Percentiles rank a stretch among this genome's conserved stretches.
These are phyloP conservation scores for Euclidia mi DNA, from an alignment of 2,888 invertebrate genomes.

Conservation along the genomic window DNA sequence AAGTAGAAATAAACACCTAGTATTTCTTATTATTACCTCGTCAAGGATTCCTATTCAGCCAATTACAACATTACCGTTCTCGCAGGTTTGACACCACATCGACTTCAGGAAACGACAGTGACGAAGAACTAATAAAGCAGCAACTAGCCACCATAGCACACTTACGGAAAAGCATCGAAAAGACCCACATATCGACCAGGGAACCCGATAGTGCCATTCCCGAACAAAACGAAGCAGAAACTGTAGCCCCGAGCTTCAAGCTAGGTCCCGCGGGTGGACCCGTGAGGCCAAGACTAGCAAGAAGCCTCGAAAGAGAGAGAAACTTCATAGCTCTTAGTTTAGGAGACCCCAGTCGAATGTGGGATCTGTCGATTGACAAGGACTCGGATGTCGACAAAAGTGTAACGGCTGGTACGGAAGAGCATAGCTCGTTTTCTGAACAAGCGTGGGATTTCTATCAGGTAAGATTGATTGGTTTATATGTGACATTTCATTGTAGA, in stretches of 20 bases:
- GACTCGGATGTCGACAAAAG: constrained; percentile 90
- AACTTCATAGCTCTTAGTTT: constrained; percentile 81
- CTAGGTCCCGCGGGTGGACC: constrained; percentile 89
- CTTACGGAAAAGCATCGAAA: constrained; percentile 83
- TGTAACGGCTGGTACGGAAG: constrained; percentile 92
- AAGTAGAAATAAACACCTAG: no score
- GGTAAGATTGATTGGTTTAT: no score
- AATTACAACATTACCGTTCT: background rate
- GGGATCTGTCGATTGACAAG: constrained; percentile 83
- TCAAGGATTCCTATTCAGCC: no score
- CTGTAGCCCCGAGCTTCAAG: constrained; percentile 91
- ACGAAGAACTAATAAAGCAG: constrained; percentile 87
- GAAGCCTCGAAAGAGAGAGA: constrained; percentile 78
- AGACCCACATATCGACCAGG: constrained; percentile 81
- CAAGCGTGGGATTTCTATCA: constrained; percentile 99
- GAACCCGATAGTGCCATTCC: constrained; percentile 81
- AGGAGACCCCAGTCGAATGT: constrained; percentile 82
- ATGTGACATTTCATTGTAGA: no score
- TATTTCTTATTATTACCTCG: no score
- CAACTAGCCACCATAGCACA: constrained; percentile 80
- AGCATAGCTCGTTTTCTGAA: constrained; percentile 96
- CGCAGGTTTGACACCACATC: constrained; percentile 90
- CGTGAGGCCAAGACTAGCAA: constrained; percentile 80
- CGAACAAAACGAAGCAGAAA: constrained; percentile 76
- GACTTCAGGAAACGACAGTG: constrained; percentile 92